phyloP scores from a whole-genome alignment of 2,888 invertebrate species.

The Luperina nickerlii region DNA sequence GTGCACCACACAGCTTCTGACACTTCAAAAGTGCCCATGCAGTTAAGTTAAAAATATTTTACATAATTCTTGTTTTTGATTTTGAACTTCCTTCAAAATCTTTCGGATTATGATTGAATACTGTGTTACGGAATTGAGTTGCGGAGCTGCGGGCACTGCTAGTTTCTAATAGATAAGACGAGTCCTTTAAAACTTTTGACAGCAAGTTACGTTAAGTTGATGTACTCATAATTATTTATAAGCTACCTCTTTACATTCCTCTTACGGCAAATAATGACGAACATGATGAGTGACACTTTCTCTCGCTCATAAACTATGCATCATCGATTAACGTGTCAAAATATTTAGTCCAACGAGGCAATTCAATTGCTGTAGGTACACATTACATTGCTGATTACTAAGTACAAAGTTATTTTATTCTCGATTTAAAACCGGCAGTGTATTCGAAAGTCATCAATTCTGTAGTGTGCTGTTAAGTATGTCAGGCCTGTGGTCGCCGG shows the following conservation, averaged over 20 bases:
- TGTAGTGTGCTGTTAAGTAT: conserved; percentile 68
- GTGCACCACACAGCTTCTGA: too few species aligned
- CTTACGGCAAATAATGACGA: conserved; percentile 67
- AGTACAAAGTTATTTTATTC: neutral
- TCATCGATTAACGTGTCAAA: conserved; percentile 66
- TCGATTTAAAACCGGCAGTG: conserved; percentile 64
- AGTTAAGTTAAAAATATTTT: too few species aligned
- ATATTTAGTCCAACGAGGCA: conserved; percentile 40
- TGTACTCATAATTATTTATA: neutral
- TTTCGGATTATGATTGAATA: neutral
- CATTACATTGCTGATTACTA: conserved; percentile 58
- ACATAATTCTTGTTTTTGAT: neutral
- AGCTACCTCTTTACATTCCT: conserved; percentile 4
- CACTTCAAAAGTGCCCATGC: too few species aligned
- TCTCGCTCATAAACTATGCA: conserved; percentile 66
- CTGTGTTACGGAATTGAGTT: neutral
- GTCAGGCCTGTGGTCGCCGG: conserved; percentile 73
- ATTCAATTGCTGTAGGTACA: conserved; percentile 13
- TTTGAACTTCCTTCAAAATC: neutral
- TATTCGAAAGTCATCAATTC: conserved; percentile 46
- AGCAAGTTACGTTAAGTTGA: conserved; percentile 13
- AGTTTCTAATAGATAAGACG: neutral
- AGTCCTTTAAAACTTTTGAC: neutral
- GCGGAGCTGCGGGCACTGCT: neutral
- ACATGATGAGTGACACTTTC: conserved; percentile 75